A percentile compares a stretch with the other conserved stretches of the same genome.
These are phyloP conservation scores for Takifugu ocellatus DNA, from an alignment of 2,797 vertebrate genomes.

Conservation along the genomic window DNA sequence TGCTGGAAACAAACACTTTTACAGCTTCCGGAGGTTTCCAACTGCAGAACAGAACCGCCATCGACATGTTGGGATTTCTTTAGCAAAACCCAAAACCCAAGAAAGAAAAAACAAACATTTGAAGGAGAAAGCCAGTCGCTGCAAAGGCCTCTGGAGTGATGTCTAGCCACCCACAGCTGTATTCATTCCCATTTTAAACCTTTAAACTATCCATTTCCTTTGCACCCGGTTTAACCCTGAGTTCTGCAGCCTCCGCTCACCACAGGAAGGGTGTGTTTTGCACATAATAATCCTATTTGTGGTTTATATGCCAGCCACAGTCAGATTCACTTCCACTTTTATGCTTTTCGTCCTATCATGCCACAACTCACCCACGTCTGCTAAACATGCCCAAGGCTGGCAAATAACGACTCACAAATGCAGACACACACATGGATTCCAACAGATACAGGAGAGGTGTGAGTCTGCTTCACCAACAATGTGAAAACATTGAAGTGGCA, in stretches of 20 bases:
- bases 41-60: conserved; percentile 19
- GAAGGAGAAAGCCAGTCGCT: conserved; percentile 38
- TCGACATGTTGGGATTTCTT: conserved; percentile 30
- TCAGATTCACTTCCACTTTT: conserved; percentile 37
- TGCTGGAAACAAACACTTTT: conserved; percentile 39
- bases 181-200: conserved; percentile 55
- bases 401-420: neutral
- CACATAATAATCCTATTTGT: conserved; percentile 68
- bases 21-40: conserved; percentile 12
- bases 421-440: neutral
- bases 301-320: conserved; percentile 39
- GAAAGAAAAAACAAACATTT: conserved; percentile 10
- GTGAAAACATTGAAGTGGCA: conserved; percentile 26
- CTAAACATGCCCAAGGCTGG: neutral
- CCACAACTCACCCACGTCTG: conserved; percentile 8
- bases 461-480: conserved; percentile 6
- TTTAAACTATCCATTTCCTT: conserved; percentile 65
- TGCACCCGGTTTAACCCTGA: conserved; percentile 58
- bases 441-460: neutral
- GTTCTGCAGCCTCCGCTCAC: conserved; percentile 47
- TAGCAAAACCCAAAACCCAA: conserved; percentile 42
- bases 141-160: conserved; percentile 46
- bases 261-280: conserved; percentile 75
- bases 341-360: conserved; percentile 5
- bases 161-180: conserved; percentile 59